Evolutionary conservation across 2,113 vertebrate species (phyloP).

Genomic region (Heterocephalus glaber): DNA sequence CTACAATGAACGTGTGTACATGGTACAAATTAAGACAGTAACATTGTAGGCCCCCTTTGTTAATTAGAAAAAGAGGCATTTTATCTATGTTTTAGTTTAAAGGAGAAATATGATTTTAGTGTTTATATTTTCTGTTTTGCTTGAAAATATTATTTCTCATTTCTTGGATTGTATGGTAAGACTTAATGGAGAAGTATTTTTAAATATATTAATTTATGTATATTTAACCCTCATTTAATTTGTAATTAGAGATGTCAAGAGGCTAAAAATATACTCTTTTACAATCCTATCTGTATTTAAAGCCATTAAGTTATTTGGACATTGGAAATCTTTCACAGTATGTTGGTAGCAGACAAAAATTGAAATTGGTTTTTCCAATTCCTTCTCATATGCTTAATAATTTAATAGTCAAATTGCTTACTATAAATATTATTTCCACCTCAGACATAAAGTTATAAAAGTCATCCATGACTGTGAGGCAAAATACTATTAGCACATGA

Average conservation of each 20-base stretch:
- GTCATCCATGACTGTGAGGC: background rate
- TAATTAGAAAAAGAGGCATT: background rate
- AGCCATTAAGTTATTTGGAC: constrained; percentile 3
- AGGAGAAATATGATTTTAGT: constrained; percentile 2
- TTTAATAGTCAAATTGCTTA: constrained; percentile 3
- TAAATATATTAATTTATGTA: background rate
- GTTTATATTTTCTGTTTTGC: constrained; percentile 20
- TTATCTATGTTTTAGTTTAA: constrained; percentile 33
- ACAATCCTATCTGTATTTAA: background rate
- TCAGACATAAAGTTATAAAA: constrained; percentile 6
- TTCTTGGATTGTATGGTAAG: background rate
- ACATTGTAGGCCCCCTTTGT: background rate
- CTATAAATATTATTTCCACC: constrained; percentile 21
- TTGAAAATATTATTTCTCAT: constrained; percentile 35
- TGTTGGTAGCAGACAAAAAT: constrained; percentile 29
- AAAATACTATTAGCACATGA: background rate
- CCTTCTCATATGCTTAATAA: constrained; percentile 54
- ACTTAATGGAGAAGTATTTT: background rate
- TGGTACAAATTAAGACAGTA: background rate
- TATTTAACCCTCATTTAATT: background rate
- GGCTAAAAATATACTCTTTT: background rate
- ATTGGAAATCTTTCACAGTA: background rate
- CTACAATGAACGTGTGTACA: background rate
- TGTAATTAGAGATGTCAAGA: constrained; percentile 15
- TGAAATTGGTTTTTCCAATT: constrained; percentile 29